Percentiles rank a stretch among this genome's conserved stretches.
Evolutionary conservation across 2,888 invertebrate genomes (phyloP).

Genomic region (Limnephilus marmoratus): DNA sequence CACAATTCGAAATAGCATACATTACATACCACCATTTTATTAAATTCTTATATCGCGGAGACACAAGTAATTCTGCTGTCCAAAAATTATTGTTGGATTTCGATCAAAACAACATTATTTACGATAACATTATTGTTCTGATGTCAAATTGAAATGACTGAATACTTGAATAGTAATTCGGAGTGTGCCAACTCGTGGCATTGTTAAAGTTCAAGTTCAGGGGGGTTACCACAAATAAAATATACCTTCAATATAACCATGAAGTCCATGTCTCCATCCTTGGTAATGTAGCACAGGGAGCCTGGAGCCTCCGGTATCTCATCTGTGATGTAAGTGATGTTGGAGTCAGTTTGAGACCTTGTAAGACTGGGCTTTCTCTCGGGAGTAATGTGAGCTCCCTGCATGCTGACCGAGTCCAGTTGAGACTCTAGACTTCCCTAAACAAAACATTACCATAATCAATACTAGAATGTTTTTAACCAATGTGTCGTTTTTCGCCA

Average conservation of each 20-base stretch:
- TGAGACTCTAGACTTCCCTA: slow-evolving; percentile 92
- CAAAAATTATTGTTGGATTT: no score
- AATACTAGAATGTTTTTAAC: no score
- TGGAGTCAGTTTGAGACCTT: slow-evolving; percentile 94
- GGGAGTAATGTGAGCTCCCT: slow-evolving; percentile 79
- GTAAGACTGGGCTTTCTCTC: slow-evolving; percentile 86
- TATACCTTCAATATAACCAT: slow-evolving; percentile 89
- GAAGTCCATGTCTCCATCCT: slow-evolving; percentile 95
- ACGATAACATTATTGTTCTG: no score
- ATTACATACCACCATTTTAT: no score
- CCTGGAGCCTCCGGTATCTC: slow-evolving; percentile 94
- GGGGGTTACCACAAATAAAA: slow-evolving; percentile 13
- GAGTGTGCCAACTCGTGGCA: no score
- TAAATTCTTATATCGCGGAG: no score
- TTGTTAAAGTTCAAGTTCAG: neutral
- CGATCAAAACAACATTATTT: no score
- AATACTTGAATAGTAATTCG: no score
- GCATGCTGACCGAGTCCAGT: slow-evolving; percentile 84
- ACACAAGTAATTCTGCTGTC: no score
- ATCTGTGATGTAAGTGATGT: slow-evolving; percentile 91
- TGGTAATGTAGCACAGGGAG: slow-evolving; percentile 93
- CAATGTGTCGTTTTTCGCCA: no score
- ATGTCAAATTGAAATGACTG: no score
- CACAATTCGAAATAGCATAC: no score
- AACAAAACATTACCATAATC: neutral